Conservation (phyloP, 1,140 invertebrate species). For the Dolichoris vasculosae region DNA sequence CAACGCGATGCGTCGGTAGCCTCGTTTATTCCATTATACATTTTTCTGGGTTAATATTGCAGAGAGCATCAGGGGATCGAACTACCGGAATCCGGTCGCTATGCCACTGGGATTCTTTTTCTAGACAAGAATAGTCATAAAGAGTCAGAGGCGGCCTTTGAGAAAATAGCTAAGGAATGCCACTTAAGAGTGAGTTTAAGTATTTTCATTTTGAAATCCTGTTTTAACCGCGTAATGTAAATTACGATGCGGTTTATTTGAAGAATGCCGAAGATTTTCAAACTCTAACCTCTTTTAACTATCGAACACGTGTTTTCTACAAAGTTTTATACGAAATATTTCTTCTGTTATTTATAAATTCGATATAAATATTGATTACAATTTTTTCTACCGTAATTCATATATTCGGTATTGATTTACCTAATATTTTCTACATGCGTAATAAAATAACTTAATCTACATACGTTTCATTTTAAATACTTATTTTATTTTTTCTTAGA, state of each 20-base stretch:
- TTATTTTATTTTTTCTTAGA: too few relatives aligned
- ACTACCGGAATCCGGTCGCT: conserved; percentile 89
- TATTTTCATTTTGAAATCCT: conserved; percentile 22
- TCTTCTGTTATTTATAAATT: too few relatives aligned
- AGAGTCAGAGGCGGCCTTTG: conserved; percentile 88
- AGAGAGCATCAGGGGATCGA: conserved; percentile 86
- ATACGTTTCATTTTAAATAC: too few relatives aligned
- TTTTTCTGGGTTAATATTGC: conserved; percentile 52
- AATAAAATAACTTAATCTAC: too few relatives aligned
- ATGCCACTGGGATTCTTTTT: conserved; percentile 97
- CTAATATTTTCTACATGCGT: too few relatives aligned
- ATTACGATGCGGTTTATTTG: background rate
- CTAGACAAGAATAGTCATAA: conserved; percentile 88
- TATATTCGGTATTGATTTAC: too few relatives aligned
- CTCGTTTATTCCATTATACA: background rate
- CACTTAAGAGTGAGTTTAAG: conserved; percentile 81
- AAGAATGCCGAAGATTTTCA: background rate
- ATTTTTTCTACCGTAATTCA: too few relatives aligned
- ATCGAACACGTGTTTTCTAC: background rate
- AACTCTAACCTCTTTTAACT: conserved; percentile 4
- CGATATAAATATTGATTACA: too few relatives aligned
- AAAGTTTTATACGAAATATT: too few relatives aligned
- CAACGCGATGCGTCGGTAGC: background rate
- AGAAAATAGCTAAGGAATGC: conserved; percentile 86
- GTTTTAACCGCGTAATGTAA: background rate